Base-by-base conservation (phyloP, 1,140 invertebrate species). In the Temnothorax nylanderi region DNA sequence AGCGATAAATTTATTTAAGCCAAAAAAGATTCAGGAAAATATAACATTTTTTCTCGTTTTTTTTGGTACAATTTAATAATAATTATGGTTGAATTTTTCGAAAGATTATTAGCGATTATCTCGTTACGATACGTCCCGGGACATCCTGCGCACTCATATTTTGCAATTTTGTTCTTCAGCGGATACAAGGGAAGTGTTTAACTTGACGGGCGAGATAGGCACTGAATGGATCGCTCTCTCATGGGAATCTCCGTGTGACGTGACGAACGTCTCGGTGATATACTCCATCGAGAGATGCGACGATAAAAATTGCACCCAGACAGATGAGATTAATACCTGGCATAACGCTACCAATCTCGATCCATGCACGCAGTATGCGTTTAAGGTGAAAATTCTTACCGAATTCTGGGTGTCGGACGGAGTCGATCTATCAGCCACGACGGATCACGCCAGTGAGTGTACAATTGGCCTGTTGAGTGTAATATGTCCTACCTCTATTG, bases 291-390 rank as follows among this genome's bases (percentile, higher is more conserved):
- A 82, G 10, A 72, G 49, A 85, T 89, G 64, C 10, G 49, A 44
- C 4, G 60, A 58, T 1, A 13, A 56, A 41, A 87, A 62, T 6
- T 87, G 80, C 44, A 69, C 3, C 3, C 8, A 16, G 54, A 58
- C 5, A 5, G 54, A 65, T 11, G 34, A 34, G 37, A 67, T 11
- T 8, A 13, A 16, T 34, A 76, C 62, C 34, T 37, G 37, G 32
- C 47, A 86, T 16, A 88, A 88, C n/a, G 65, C 78, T 4, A 88
- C 82, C 47, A 21, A 62, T 47, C 75, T 93, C 44, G 64, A 69
- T 5, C 65, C 90, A 1, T 93, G 92, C 32, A 92, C 72, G 6
- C 47, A 3, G 13, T 93, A 92, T 34, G 75, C 18, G 0, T 87
- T 93, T 64, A 82, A 10, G 2, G 89, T 93, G 18, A 86, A 41